Evolutionary conservation across 2,797 vertebrate species (phyloP).

Genomic region (Ispidina lecontei): DNA sequence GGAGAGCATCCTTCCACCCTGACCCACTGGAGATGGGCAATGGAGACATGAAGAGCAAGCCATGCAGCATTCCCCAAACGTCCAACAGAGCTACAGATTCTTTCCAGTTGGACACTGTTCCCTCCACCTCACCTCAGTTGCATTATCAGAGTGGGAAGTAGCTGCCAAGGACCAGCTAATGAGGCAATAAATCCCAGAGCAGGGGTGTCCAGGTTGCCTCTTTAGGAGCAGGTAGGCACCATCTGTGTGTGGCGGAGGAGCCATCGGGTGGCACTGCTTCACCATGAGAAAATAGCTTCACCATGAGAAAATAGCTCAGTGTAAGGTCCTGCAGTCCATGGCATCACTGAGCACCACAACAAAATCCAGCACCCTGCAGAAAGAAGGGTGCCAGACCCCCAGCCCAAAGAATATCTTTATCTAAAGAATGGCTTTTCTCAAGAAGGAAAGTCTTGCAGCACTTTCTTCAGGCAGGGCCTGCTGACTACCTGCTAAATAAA

Average conservation of each 20-base stretch:
- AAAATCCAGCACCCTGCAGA: not conserved
- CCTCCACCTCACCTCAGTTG: not conserved
- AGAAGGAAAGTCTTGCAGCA: not conserved
- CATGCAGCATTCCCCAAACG: not conserved
- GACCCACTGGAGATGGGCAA: not conserved
- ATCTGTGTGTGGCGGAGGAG: not conserved
- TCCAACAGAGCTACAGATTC: not conserved
- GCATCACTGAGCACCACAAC: not conserved
- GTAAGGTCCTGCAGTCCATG: not conserved
- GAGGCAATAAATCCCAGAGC: not conserved
- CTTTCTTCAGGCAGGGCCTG: not conserved
- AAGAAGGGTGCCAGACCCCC: not conserved
- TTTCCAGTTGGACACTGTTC: not conserved
- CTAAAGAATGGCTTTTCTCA: not conserved
- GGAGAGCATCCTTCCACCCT: not conserved
- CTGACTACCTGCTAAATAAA: not conserved
- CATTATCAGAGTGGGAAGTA: not conserved
- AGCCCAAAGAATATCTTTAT: not conserved
- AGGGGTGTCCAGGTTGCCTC: not conserved
- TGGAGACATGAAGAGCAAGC: not conserved
- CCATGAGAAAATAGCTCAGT: not conserved
- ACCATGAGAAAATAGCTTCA: not conserved
- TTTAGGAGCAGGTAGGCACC: not conserved
- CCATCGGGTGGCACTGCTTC: slow-evolving; percentile 71
- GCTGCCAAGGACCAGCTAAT: not conserved